Conservation (phyloP, 2,797 vertebrate genomes). For the Esox lucius region DNA sequence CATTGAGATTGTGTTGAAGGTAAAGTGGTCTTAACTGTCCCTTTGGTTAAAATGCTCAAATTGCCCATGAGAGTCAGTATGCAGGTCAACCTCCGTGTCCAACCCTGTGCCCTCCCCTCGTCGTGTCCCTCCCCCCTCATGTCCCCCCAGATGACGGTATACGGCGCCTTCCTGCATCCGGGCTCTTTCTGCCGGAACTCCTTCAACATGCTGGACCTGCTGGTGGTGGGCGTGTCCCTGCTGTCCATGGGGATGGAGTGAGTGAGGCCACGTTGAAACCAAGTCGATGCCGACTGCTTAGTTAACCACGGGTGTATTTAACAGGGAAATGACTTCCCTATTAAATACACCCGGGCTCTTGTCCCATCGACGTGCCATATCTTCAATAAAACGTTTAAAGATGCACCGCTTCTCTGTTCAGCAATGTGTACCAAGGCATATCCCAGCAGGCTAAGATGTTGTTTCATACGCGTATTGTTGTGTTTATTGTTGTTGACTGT, state of each 20-base stretch:
- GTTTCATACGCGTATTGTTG: background rate
- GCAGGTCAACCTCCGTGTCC: conserved; percentile 13
- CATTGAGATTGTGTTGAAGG: conserved; percentile 96
- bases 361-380: too few relatives aligned
- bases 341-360: too few relatives aligned
- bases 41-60: background rate
- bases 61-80: background rate
- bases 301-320: too few relatives aligned
- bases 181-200: conserved; percentile 98
- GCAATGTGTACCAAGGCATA: too few relatives aligned
- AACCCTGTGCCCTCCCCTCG: too few relatives aligned
- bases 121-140: conserved; percentile 1
- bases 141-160: conserved; percentile 89
- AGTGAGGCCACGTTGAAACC: conserved; percentile 57
- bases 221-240: conserved; percentile 94
- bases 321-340: too few relatives aligned
- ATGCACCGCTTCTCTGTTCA: too few relatives aligned
- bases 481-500: background rate
- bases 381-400: too few relatives aligned
- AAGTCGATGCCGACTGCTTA: background rate
- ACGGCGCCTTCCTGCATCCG: conserved; percentile 93
- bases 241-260: conserved; percentile 95
- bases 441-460: background rate
- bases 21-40: conserved; percentile 51
- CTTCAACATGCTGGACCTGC: conserved; percentile 97